Evolutionary conservation across 2,113 vertebrate species (phyloP), one percentile per base, ranked within the genome.

Genomic region (Odontesthes bonariensis): DNA sequence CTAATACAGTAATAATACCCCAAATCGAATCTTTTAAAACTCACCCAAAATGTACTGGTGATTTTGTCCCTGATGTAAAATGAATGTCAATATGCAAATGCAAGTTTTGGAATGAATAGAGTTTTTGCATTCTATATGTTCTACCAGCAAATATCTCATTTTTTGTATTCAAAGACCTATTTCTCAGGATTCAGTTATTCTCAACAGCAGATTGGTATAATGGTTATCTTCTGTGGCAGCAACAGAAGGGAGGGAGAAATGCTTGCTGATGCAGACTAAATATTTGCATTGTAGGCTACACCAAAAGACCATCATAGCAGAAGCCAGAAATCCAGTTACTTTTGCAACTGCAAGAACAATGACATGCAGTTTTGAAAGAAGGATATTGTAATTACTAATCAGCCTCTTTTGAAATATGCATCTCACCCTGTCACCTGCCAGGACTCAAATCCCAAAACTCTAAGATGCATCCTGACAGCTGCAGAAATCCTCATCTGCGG

Each of bases 401-500:
- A 90, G 73, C 56, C 51, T 77, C 69, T 81, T 56, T 75, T 79
- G 40, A 51, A 86, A 70, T 73, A 13, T 68, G 53, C 64, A 67
- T 72, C 83, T 73, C 77, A 63, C 64, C 68, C 88, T 75, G 79
- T 91, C 90, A 89, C 81, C 90, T 90, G 81, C 88, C 59, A 54
- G 77, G 73, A 81, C 71, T 79, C 55, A 81, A 85, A 87, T 75
- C 76, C 86, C 76, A 86, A 84, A 87, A 90, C 77, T 73, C 86
- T 78, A 51, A 85, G 80, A 91, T 88, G 78, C 78, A 56, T 89
- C 81, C 81, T 91, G 91, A 92, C 90, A 92, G 91, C 85, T 88
- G 89, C 89, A 89, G 63, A 84, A 91, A 90, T 83, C 83, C 79
- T 85, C 86, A 71, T 89, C 82, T 81, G 72, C 66, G 71, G 66